These are phyloP conservation scores for Druceiella hillmani DNA, from an alignment of 2,888 invertebrate genomes.

Conservation along the genomic window DNA sequence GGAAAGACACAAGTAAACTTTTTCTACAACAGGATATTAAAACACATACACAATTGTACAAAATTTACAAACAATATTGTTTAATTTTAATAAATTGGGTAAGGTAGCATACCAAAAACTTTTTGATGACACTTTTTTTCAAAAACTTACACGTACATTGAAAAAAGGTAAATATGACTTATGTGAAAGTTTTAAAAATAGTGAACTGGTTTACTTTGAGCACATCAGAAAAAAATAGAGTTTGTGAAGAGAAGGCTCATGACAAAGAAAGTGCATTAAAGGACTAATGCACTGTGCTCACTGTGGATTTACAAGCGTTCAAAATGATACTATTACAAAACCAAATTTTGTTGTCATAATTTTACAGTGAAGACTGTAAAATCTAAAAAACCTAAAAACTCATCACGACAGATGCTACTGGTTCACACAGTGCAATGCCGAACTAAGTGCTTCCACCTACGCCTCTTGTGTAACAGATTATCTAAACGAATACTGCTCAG, in stretches of 20 bases:
- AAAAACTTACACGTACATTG: slow-evolving; percentile 5
- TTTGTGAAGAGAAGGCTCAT: slow-evolving; percentile 4
- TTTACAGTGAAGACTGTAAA: no score
- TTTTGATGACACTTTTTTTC: slow-evolving; percentile 6
- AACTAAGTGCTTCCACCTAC: slow-evolving; percentile 21
- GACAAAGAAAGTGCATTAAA: slow-evolving; percentile 5
- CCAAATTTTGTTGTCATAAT: slow-evolving; percentile 5
- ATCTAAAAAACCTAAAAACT: no score
- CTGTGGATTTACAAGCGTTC: slow-evolving; percentile 4
- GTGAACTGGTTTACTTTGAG: slow-evolving; percentile 2
- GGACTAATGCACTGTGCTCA: slow-evolving; percentile 4
- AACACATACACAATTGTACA: slow-evolving; percentile 7
- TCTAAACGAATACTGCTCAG: no score
- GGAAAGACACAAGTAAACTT: slow-evolving; percentile 7
- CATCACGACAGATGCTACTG: slow-evolving; percentile 18
- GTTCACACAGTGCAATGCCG: slow-evolving; percentile 19
- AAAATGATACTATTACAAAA: slow-evolving; percentile 5
- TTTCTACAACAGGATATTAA: slow-evolving; percentile 7
- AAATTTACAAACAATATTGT: slow-evolving; percentile 7
- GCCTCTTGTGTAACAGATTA: slow-evolving; percentile 21
- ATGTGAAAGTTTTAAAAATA: slow-evolving; percentile 5
- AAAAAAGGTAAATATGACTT: slow-evolving; percentile 9
- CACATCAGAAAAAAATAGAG: slow-evolving; percentile 4
- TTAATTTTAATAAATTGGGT: slow-evolving; percentile 5
- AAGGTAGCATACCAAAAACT: slow-evolving; percentile 4